Percentiles rank a stretch among this genome's conserved stretches.
Evolutionary conservation across 1,140 invertebrate genomes (phyloP).

Genomic region (Drosophila serrata): DNA sequence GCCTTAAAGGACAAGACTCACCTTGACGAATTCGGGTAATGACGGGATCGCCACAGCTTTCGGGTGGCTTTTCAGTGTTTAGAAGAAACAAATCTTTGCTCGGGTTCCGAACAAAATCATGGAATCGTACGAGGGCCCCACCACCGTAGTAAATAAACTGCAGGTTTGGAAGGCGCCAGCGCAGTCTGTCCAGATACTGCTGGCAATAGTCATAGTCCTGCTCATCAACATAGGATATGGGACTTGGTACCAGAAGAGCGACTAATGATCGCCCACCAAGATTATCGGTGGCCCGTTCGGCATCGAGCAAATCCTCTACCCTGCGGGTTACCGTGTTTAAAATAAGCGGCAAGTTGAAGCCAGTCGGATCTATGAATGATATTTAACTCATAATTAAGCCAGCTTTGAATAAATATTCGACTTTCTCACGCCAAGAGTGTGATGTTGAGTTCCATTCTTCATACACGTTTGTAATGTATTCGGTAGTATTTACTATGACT

Average conservation of each 20-base stretch:
- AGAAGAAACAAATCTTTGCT: constrained; percentile 83
- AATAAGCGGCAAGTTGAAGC: constrained; percentile 86
- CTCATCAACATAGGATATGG: constrained; percentile 77
- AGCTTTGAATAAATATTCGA: background rate
- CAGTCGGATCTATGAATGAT: constrained; percentile 59
- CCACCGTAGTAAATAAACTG: constrained; percentile 86
- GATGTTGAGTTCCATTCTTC: constrained; percentile 86
- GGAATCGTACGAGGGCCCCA: constrained; percentile 86
- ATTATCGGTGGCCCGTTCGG: constrained; percentile 77
- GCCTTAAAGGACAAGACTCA: constrained; percentile 16
- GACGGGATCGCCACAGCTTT: constrained; percentile 59
- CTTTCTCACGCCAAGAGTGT: constrained; percentile 86
- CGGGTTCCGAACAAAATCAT: constrained; percentile 84
- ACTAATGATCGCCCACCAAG: constrained; percentile 87
- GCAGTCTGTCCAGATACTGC: constrained; percentile 85
- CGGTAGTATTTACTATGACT: constrained; percentile 87
- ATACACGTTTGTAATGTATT: constrained; percentile 87
- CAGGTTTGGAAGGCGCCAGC: constrained; percentile 86
- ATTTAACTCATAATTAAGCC: too few species aligned
- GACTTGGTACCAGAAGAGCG: constrained; percentile 86
- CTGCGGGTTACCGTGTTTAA: constrained; percentile 82
- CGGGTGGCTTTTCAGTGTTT: constrained; percentile 49
- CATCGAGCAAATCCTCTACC: constrained; percentile 84
- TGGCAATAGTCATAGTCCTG: constrained; percentile 85
- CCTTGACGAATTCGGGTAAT: constrained; percentile 75